phyloP scores from a whole-genome alignment of 2,113 vertebrate species.

The Amia ocellicauda region DNA sequence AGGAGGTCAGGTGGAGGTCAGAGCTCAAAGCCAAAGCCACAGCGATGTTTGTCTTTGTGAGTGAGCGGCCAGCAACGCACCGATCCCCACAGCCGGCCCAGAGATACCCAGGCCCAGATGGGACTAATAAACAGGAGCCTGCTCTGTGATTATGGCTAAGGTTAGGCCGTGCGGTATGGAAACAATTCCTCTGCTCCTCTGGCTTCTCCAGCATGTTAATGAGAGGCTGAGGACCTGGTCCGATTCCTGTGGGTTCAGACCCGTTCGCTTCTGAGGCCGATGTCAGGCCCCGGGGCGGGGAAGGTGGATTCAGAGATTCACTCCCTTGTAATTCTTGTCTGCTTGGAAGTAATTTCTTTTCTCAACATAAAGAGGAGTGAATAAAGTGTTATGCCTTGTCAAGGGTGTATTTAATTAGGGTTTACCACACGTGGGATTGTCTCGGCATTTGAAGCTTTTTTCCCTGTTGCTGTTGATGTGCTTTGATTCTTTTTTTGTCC shows the following conservation, averaged over 20 bases:
- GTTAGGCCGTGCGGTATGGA: not conserved
- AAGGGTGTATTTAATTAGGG: no score
- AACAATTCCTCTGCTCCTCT: slow-evolving; percentile 3
- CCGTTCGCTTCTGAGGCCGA: slow-evolving; percentile 6
- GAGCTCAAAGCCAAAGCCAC: slow-evolving; percentile 4
- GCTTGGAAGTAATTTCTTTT: no score
- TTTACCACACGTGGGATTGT: no score
- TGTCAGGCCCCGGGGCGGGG: not conserved
- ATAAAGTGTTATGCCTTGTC: no score
- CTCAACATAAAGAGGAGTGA: no score
- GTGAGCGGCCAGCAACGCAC: not conserved
- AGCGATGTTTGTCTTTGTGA: slow-evolving; percentile 9
- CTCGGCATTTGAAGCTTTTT: no score
- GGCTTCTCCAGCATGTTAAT: slow-evolving; percentile 4
- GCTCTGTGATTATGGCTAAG: slow-evolving; percentile 9
- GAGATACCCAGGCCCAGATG: slow-evolving; percentile 13
- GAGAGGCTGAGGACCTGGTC: not conserved
- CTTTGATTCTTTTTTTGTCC: no score
- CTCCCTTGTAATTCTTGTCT: no score
- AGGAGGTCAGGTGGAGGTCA: not conserved
- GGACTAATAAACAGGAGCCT: not conserved
- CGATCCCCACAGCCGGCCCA: slow-evolving; percentile 10
- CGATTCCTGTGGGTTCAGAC: slow-evolving; percentile 7
- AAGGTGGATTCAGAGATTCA: no score
- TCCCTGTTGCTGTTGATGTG: no score